Evolutionary conservation across 1,140 invertebrate species (phyloP).

Genomic region (Bradysia coprophila): DNA sequence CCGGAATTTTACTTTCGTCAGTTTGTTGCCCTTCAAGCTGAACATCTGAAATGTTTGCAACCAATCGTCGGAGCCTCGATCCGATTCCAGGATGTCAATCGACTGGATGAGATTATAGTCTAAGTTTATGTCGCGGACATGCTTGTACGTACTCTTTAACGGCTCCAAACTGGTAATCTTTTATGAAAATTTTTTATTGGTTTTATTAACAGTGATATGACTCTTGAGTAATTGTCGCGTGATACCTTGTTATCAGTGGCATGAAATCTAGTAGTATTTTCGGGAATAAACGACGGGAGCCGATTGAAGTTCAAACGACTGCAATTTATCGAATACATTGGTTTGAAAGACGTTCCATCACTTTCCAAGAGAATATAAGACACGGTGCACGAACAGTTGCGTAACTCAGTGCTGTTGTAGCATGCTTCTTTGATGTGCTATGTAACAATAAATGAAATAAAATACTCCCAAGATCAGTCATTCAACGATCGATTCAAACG

Average conservation of each 20-base stretch:
- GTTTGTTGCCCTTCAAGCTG: conserved; percentile 48
- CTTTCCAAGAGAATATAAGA: conserved; percentile 11
- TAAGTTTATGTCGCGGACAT: conserved; percentile 50
- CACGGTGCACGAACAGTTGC: conserved; percentile 16
- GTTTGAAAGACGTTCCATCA: conserved; percentile 23
- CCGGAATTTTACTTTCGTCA: conserved; percentile 38
- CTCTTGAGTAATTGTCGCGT: neutral
- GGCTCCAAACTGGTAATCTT: conserved; percentile 41
- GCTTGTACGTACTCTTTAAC: conserved; percentile 44
- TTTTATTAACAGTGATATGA: neutral
- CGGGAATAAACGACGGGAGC: conserved; percentile 15
- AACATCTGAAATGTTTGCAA: conserved; percentile 51
- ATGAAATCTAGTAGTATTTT: conserved; percentile 15
- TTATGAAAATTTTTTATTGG: conserved; percentile 3
- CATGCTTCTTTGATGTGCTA: conserved; percentile 11
- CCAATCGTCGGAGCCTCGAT: too few relatives aligned
- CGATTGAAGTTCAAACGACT: conserved; percentile 11
- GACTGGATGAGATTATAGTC: conserved; percentile 53
- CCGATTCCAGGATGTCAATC: conserved; percentile 50
- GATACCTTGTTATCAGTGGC: conserved; percentile 18
- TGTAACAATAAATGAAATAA: neutral
- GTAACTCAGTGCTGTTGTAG: conserved; percentile 12
- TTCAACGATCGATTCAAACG: conserved; percentile 4
- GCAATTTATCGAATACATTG: conserved; percentile 26
- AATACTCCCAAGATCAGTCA: too few relatives aligned